Conservation (phyloP, 2,797 vertebrate genomes). For the Hippopotamyrus pictus region DNA sequence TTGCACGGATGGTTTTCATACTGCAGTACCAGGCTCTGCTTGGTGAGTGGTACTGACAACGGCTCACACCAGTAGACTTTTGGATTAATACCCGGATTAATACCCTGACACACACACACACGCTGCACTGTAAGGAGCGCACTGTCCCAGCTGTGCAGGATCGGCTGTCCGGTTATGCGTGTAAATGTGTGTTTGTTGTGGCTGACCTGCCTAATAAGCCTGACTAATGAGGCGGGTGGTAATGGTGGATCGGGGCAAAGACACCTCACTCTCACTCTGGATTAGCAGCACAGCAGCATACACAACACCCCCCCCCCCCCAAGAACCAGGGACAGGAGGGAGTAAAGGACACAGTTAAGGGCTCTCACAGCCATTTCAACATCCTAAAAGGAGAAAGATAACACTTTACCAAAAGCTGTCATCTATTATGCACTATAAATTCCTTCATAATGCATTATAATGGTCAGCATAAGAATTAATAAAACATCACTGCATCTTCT, state of each 20-base stretch:
- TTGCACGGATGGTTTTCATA: not conserved
- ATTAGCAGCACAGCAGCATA: not conserved
- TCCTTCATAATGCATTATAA: not conserved
- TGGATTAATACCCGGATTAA: not conserved
- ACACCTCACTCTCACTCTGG: not conserved
- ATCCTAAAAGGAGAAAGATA: not conserved
- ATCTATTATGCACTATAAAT: not conserved
- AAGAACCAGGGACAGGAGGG: not conserved
- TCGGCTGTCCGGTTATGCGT: not conserved
- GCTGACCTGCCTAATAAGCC: not conserved
- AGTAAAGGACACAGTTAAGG: not conserved
- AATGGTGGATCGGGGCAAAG: not conserved
- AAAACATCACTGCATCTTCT: not conserved
- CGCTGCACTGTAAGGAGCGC: not conserved
- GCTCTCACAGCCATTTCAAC: not conserved
- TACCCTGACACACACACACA: not conserved
- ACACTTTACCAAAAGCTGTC: not conserved
- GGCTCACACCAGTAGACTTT: not conserved
- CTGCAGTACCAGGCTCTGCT: not conserved
- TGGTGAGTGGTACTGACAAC: not conserved
- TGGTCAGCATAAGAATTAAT: not conserved
- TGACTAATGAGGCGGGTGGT: not conserved
- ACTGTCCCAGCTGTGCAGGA: not conserved
- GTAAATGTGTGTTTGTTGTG: not conserved
- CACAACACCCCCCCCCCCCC: not conserved